A percentile compares a stretch with the other conserved stretches of the same genome.
Evolutionary conservation across 2,797 vertebrate species (phyloP).

Genomic region (Etheostoma nigrum): DNA sequence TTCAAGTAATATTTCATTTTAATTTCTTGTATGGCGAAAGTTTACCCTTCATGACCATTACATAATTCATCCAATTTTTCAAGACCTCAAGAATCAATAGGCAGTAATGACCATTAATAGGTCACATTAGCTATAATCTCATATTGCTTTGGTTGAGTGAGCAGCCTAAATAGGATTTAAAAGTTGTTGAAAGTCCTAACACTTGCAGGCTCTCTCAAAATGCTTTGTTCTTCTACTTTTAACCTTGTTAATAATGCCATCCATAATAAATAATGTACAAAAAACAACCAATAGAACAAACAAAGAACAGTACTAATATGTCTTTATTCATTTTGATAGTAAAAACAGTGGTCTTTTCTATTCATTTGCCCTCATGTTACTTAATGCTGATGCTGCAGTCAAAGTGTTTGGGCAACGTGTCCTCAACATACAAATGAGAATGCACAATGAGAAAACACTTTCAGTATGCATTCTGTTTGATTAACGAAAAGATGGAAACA

Average conservation of each 20-base stretch:
- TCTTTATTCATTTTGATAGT: background rate
- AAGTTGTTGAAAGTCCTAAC: slow-evolving; percentile 48
- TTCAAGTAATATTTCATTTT: slow-evolving; percentile 47
- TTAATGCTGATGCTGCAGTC: slow-evolving; percentile 18
- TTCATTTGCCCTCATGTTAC: slow-evolving; percentile 20
- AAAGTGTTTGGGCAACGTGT: slow-evolving; percentile 55
- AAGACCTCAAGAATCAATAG: slow-evolving; percentile 71
- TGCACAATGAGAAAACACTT: slow-evolving; percentile 24
- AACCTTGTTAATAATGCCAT: background rate
- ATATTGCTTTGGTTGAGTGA: slow-evolving; percentile 64
- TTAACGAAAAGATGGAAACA: slow-evolving; percentile 75
- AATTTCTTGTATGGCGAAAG: slow-evolving; percentile 13
- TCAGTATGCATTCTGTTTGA: slow-evolving; percentile 71
- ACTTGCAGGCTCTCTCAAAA: background rate
- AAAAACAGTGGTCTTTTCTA: slow-evolving; percentile 1
- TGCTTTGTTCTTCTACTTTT: background rate
- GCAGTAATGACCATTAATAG: slow-evolving; percentile 76
- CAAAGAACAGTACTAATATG: background rate
- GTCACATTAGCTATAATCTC: slow-evolving; percentile 67
- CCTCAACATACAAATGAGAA: slow-evolving; percentile 67
- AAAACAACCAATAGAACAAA: background rate
- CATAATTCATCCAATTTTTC: slow-evolving; percentile 68
- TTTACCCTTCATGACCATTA: slow-evolving; percentile 46
- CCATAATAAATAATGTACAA: background rate
- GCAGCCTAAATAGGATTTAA: slow-evolving; percentile 55